Conservation (phyloP, 2,888 invertebrate genomes). For the Chrysolina oricalcia region DNA sequence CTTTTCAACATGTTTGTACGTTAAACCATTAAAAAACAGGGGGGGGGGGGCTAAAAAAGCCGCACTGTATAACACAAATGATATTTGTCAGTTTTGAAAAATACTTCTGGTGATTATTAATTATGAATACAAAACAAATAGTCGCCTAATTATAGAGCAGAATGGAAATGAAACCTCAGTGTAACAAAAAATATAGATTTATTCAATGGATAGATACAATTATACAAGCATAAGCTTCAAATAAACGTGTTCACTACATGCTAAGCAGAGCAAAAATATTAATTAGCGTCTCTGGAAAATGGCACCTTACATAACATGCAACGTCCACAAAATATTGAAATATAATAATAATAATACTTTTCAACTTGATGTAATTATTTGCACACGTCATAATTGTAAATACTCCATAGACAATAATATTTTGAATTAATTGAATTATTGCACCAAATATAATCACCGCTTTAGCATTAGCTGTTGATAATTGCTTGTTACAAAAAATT, state of each 20-base stretch:
- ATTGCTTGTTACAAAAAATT: slow-evolving; percentile 5
- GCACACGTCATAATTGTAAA: neutral
- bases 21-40: no score
- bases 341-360: no score
- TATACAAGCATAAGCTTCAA: slow-evolving; percentile 34
- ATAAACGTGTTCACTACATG: slow-evolving; percentile 36
- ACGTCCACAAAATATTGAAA: slow-evolving; percentile 30
- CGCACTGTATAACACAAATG: no score
- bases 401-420: slow-evolving; percentile 31
- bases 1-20: no score
- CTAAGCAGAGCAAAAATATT: slow-evolving; percentile 42
- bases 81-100: no score
- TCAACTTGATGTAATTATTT: neutral
- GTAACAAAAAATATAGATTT: slow-evolving; percentile 44
- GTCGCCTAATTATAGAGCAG: neutral
- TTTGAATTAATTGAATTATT: slow-evolving; percentile 3
- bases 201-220: slow-evolving; percentile 43
- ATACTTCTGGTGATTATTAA: no score
- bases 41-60: no score
- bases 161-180: slow-evolving; percentile 36
- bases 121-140: no score
- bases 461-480: neutral
- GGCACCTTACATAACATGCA: slow-evolving; percentile 30
- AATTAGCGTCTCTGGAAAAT: slow-evolving; percentile 44
- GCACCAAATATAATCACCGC: slow-evolving; percentile 22